A percentile compares a stretch with the other conserved stretches of the same genome.
Evolutionary conservation across 2,113 vertebrate species (phyloP).

Genomic region (Xyliphius kryptos): DNA sequence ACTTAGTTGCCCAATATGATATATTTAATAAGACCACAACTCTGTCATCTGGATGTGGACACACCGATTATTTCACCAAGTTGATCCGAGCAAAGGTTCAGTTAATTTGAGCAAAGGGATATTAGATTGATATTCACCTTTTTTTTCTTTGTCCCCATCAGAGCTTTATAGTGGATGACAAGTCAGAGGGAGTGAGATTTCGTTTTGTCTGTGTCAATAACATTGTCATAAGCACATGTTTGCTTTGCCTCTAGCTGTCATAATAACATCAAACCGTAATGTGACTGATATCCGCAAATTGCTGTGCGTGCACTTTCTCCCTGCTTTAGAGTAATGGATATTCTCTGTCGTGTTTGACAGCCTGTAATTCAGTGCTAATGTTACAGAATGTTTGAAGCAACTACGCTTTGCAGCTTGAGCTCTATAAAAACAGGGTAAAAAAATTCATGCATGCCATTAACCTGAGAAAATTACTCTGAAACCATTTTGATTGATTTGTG

Average conservation of each 20-base stretch:
- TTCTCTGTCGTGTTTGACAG: conserved; percentile 26
- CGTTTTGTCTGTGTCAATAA: conserved; percentile 36
- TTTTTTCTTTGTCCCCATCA: conserved; percentile 11
- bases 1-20: neutral
- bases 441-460: conserved; percentile 35
- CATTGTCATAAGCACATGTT: conserved; percentile 29
- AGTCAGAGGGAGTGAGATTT: conserved; percentile 17
- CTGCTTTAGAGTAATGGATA: conserved; percentile 34
- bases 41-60: neutral
- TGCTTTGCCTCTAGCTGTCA: conserved; percentile 35
- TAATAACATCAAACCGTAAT: conserved; percentile 38
- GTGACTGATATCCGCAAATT: conserved; percentile 29
- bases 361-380: conserved; percentile 38
- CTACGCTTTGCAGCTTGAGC: conserved; percentile 11
- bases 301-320: conserved; percentile 28
- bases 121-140: conserved; percentile 2
- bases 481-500: conserved; percentile 33
- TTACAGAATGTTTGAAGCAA: conserved; percentile 21
- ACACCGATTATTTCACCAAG: neutral
- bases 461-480: conserved; percentile 34
- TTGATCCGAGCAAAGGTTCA: conserved; percentile 8
- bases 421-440: no score
- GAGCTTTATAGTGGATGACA: conserved; percentile 24
- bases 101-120: no score
- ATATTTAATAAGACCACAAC: neutral